These are phyloP conservation scores for Ginglymostoma cirratum DNA, from an alignment of 2,113 vertebrate genomes.

Conservation along the genomic window DNA sequence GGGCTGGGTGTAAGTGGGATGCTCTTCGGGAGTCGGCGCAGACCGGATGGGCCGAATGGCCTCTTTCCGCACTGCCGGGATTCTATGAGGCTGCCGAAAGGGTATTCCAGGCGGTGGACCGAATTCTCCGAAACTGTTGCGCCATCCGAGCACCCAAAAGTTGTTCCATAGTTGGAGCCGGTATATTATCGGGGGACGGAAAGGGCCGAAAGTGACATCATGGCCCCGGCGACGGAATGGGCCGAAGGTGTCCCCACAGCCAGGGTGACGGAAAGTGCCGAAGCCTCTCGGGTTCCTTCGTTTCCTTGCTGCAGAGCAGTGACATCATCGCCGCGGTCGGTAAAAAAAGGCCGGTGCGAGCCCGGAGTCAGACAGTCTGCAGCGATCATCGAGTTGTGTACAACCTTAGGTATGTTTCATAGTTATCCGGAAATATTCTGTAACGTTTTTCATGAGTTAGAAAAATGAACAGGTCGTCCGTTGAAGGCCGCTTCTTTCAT, in stretches of 20 bases:
- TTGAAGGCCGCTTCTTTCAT: background rate
- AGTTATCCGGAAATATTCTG: background rate
- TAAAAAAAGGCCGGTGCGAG: constrained; percentile 18
- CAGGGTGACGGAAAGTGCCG: background rate
- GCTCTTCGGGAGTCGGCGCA: too few species aligned
- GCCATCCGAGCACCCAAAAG: background rate
- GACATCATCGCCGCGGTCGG: constrained; percentile 20
- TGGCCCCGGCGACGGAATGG: background rate
- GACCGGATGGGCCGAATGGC: too few species aligned
- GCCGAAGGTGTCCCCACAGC: background rate
- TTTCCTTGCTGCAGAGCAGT: constrained; percentile 32
- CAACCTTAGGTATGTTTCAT: background rate
- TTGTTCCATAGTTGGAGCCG: background rate
- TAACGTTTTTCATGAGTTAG: background rate
- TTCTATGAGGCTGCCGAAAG: background rate
- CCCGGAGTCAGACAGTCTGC: background rate
- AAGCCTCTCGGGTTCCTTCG: background rate
- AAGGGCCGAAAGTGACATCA: background rate
- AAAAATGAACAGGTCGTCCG: too few species aligned
- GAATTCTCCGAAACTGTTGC: background rate
- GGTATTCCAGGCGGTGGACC: background rate
- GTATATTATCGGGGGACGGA: too few species aligned
- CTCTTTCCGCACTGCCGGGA: too few species aligned
- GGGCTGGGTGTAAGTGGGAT: too few species aligned
- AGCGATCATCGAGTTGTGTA: background rate